A percentile compares a stretch with the other conserved stretches of the same genome.
Conservation (phyloP, 2,113 vertebrate genomes). For the Thermophis baileyi region DNA sequence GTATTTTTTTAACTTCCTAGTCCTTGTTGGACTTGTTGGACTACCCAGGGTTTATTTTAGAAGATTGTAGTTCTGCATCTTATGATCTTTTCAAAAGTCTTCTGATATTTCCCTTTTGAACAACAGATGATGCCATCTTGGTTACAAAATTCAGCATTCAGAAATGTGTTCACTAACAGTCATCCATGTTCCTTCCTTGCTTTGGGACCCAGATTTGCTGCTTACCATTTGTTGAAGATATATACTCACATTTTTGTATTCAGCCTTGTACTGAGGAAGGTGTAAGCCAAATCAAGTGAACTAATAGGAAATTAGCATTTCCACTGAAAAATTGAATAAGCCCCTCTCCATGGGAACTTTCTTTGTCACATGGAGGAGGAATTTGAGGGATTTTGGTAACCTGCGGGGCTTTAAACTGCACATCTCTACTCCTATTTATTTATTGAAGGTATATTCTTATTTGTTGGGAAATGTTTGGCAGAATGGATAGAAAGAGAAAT, state of each 20-base stretch:
- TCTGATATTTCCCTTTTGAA: not conserved
- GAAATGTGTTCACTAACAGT: not conserved
- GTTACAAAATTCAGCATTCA: not conserved
- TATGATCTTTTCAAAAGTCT: not conserved
- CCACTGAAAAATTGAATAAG: not conserved
- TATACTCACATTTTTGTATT: not conserved
- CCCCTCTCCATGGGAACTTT: not conserved
- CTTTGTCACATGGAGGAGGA: not conserved
- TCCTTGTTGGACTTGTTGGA: not conserved
- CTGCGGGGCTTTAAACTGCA: slow-evolving; percentile 25
- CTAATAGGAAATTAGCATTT: not conserved
- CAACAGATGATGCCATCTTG: not conserved
- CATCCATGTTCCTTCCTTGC: not conserved
- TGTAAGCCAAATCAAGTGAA: not conserved
- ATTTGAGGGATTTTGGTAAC: not conserved
- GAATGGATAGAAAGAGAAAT: slow-evolving; percentile 47
- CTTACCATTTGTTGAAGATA: not conserved
- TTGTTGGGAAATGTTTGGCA: slow-evolving; percentile 23
- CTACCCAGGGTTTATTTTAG: not conserved
- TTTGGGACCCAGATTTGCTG: not conserved
- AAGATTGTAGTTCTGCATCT: not conserved
- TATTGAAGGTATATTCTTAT: slow-evolving; percentile 11
- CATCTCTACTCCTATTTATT: slow-evolving; percentile 24
- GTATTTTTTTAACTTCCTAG: not conserved
- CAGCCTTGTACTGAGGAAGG: not conserved